phyloP scores from a whole-genome alignment of 1,140 invertebrate genomes.

The Magallana ariakensis region DNA sequence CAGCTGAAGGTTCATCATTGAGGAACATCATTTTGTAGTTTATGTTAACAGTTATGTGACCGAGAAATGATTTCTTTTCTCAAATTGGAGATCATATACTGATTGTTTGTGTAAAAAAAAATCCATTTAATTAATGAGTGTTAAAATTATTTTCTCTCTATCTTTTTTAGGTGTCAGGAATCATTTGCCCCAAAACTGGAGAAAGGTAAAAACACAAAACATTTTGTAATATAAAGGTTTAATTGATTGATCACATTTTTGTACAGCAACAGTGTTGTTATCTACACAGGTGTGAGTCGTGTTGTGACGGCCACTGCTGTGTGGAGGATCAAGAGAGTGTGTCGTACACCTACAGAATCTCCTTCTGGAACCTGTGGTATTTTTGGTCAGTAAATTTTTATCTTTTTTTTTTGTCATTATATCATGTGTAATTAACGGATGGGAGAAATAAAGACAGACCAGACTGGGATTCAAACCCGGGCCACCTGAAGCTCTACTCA shows the following conservation, averaged over 20 bases:
- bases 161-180: not conserved
- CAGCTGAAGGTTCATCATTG: no score
- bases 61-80: no score
- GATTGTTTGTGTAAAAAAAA: no score
- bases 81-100: no score
- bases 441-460: no score
- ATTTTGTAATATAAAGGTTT: not conserved
- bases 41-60: no score
- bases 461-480: no score
- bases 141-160: not conserved
- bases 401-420: not conserved
- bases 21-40: no score
- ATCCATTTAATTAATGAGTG: not conserved
- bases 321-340: conserved; percentile 38
- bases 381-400: conserved; percentile 46
- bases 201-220: not conserved
- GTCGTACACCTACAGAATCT: conserved; percentile 52
- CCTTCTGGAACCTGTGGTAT: conserved; percentile 59
- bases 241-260: not conserved
- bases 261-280: not conserved
- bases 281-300: conserved; percentile 44
- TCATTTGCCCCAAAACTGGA: not conserved
- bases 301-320: conserved; percentile 41
- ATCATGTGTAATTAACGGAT: not conserved
- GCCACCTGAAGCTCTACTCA: no score